A percentile compares a stretch with the other conserved stretches of the same genome.
Conservation (phyloP, 2,888 invertebrate genomes). For the Tinea semifulvella region DNA sequence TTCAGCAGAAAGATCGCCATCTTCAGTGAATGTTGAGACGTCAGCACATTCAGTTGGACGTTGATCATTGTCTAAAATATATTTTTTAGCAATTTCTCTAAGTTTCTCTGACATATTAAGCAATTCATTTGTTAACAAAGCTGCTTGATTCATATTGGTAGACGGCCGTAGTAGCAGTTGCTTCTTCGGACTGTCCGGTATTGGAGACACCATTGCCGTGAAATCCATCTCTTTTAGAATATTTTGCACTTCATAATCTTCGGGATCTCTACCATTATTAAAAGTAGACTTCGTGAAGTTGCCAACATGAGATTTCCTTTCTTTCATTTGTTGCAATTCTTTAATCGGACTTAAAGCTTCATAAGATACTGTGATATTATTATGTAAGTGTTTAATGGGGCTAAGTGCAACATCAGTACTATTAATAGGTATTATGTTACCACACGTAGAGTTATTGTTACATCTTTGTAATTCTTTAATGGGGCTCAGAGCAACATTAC, state of each 20-base stretch:
- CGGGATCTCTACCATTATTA: neutral
- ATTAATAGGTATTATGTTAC: neutral
- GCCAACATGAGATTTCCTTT: neutral
- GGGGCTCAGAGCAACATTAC: neutral
- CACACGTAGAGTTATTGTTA: too few species aligned
- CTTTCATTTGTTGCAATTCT: neutral
- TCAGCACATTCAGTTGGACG: too few species aligned
- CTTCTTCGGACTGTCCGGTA: neutral
- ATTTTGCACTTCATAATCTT: neutral
- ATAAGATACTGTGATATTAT: neutral
- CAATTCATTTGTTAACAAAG: too few species aligned
- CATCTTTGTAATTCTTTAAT: neutral
- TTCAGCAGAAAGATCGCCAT: too few species aligned
- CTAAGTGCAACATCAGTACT: neutral
- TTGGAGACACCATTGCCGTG: neutral
- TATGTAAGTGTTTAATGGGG: conserved; percentile 1
- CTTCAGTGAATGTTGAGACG: too few species aligned
- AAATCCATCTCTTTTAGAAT: conserved; percentile 5
- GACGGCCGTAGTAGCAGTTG: too few species aligned
- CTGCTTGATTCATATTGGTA: neutral
- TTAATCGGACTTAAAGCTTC: too few species aligned
- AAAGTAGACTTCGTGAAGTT: neutral
- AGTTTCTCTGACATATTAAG: too few species aligned
- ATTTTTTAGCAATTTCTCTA: too few species aligned
- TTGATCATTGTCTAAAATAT: too few species aligned